Percentiles rank a stretch among this genome's conserved stretches.
Evolutionary conservation across 2,797 vertebrate genomes (phyloP).

Genomic region (Rhincodon typus): DNA sequence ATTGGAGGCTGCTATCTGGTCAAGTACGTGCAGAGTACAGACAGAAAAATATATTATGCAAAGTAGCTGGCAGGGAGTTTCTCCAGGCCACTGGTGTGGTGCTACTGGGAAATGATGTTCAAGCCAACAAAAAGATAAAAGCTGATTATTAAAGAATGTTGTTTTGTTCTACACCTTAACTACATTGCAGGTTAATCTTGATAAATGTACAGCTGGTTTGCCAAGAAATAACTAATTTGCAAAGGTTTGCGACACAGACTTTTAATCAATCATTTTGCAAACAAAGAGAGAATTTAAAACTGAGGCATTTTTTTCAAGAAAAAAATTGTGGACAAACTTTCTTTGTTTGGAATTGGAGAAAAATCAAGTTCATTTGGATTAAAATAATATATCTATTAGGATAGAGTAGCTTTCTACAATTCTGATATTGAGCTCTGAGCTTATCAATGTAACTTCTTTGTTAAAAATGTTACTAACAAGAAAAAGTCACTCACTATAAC

Average conservation of each 20-base stretch:
- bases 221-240: background rate
- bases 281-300: background rate
- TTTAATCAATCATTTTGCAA: background rate
- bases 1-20: background rate
- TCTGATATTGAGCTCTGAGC: background rate
- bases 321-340: background rate
- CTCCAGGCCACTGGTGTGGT: background rate
- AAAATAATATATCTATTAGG: background rate
- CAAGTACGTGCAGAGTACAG: background rate
- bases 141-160: conserved; percentile 1
- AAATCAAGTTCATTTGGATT: background rate
- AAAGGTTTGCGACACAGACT: background rate
- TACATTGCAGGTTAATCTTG: conserved; percentile 1
- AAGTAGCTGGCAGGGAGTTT: background rate
- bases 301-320: background rate
- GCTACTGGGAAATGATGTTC: conserved; percentile 5
- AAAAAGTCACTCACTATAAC: background rate
- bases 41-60: conserved; percentile 6
- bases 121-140: conserved; percentile 11
- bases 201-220: background rate
- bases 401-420: background rate
- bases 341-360: background rate
- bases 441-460: background rate
- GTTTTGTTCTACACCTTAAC: background rate
- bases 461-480: background rate